Percentiles rank a stretch among this genome's conserved stretches.
Conservation (phyloP, 2,888 invertebrate genomes). For the Cremastobaeus sp. region DNA sequence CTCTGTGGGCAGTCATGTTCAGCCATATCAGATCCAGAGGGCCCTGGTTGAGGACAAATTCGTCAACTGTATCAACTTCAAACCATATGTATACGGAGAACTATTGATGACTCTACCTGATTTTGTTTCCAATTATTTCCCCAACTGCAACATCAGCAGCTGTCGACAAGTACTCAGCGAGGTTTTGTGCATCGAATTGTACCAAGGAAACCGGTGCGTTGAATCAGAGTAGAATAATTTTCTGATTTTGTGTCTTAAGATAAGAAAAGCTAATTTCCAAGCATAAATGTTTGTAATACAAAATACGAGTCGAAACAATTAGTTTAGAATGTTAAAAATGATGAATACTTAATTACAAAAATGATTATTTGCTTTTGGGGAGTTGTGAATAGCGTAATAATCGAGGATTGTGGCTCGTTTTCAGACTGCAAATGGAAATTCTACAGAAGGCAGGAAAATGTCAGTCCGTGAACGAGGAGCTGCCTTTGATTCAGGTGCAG, state of each 20-base stretch:
- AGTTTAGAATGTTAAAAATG: too few species aligned
- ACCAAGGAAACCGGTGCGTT: constrained; percentile 90
- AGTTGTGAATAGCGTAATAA: too few species aligned
- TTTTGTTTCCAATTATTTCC: constrained; percentile 89
- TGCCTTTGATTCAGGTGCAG: constrained; percentile 89
- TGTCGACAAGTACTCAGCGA: constrained; percentile 88
- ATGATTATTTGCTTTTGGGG: too few species aligned
- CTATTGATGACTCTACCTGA: constrained; percentile 90
- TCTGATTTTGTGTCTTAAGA: too few species aligned
- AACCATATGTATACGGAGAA: constrained; percentile 89
- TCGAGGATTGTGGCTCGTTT: too few species aligned
- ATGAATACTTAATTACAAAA: too few species aligned
- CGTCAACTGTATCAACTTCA: constrained; percentile 92
- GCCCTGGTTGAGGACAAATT: constrained; percentile 88
- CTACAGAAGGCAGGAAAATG: constrained; percentile 88
- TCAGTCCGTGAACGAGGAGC: constrained; percentile 84
- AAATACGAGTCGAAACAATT: too few species aligned
- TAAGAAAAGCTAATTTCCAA: too few species aligned
- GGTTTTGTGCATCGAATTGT: constrained; percentile 88
- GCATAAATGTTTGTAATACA: too few species aligned
- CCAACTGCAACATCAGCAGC: constrained; percentile 85
- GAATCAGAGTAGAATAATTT: neutral
- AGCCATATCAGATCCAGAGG: constrained; percentile 83
- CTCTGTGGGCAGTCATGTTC: constrained; percentile 80
- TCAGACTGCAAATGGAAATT: constrained; percentile 86